These are phyloP conservation scores for Aplocera efformata DNA, from an alignment of 2,888 invertebrate genomes.

Conservation along the genomic window DNA sequence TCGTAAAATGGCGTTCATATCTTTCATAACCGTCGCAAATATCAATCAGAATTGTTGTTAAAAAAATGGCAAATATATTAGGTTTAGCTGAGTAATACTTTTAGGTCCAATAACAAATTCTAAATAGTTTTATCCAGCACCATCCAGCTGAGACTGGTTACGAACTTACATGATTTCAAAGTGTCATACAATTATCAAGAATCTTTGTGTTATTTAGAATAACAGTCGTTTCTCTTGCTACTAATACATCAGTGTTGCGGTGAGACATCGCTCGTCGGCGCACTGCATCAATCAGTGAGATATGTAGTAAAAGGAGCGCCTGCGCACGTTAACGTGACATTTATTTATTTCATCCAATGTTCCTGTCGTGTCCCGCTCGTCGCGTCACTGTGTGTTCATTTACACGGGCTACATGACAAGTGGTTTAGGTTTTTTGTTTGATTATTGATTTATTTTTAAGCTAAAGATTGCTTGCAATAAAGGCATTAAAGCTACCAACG, in stretches of 20 bases:
- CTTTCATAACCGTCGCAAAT: no score
- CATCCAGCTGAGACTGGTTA: no score
- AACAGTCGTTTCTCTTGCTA: conserved; percentile 7
- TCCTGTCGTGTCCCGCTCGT: conserved; percentile 56
- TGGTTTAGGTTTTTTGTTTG: conserved; percentile 15
- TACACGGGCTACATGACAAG: conserved; percentile 45
- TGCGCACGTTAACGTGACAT: conserved; percentile 62
- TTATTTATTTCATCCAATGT: conserved; percentile 73
- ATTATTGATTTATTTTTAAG: conserved; percentile 15
- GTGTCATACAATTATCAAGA: no score
- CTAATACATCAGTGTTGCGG: conserved; percentile 37
- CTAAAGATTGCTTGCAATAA: conserved; percentile 4
- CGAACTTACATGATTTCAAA: no score
- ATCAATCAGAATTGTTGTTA: no score
- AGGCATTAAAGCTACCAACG: no score
- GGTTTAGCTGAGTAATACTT: no score
- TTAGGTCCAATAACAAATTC: no score
- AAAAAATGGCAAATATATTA: no score
- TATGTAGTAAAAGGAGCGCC: conserved; percentile 45
- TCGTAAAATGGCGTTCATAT: no score
- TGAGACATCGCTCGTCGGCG: conserved; percentile 48
- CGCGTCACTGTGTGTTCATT: conserved; percentile 51
- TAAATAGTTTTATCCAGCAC: no score
- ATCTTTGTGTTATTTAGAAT: neutral
- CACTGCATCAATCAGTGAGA: conserved; percentile 66